These are phyloP conservation scores for Sterrhoptilus dennistouni DNA, from an alignment of 2,113 vertebrate species.

Conservation along the genomic window DNA sequence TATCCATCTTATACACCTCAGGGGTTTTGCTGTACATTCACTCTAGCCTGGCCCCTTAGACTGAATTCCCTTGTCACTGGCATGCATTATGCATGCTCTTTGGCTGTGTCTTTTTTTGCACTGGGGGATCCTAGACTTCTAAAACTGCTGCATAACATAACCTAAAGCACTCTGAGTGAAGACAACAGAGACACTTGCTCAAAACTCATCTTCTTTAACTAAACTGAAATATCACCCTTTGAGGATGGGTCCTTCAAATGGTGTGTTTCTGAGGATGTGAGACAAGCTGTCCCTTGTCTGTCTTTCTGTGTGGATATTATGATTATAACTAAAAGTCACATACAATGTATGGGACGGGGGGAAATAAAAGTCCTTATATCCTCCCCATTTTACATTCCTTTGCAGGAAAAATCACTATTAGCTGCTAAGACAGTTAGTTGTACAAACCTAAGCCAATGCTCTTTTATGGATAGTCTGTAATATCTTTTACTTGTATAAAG, in stretches of 20 bases:
- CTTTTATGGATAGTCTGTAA: no score
- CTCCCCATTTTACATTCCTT: background rate
- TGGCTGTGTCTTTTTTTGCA: background rate
- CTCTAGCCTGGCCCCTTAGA: background rate
- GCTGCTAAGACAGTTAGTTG: background rate
- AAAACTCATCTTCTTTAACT: background rate
- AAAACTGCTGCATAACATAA: background rate
- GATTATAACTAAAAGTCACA: background rate
- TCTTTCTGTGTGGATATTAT: background rate
- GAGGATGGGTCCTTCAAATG: background rate
- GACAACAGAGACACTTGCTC: background rate
- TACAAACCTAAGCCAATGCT: background rate
- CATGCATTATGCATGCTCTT: background rate
- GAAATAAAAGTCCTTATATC: background rate
- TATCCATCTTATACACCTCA: background rate
- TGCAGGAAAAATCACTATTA: background rate
- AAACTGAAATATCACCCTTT: background rate
- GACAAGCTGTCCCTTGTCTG: background rate
- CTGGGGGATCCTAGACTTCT: background rate
- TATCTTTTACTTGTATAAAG: background rate
- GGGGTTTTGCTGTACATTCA: background rate
- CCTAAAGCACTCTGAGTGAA: background rate
- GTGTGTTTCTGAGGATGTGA: background rate
- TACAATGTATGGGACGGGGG: accelerated
- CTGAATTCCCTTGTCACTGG: background rate